Evolutionary conservation across 2,113 vertebrate genomes (phyloP), one percentile per base, ranked within the genome.

Genomic region (Petroica traversi): DNA sequence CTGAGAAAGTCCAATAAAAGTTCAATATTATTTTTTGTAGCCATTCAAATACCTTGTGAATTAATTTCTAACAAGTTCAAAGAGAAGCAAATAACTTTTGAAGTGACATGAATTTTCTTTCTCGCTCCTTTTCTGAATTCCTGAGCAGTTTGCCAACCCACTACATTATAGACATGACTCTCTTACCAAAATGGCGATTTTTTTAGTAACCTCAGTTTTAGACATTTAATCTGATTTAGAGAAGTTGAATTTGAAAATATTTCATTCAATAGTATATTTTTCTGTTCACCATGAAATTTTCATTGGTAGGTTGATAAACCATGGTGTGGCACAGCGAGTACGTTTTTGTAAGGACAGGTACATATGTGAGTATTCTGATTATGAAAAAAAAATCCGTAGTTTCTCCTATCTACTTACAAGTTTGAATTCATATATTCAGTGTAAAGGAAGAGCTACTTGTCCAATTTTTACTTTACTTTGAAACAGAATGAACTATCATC

Each of bases 181-280:
- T 12, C 3, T 43, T 58, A 48, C 48, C 1, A 66, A 69, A 51
- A 55, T 20, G 5, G 2, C 46, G 7, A 5, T 0, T 2, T 31
- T 54, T 51, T 8, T 34, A n/a, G 29, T 11, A 14, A 31, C 24
- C 5, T 78, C 19, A 18, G 5, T 43, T 68, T 77, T 41, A 64
- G 18, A 59, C 8, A 54, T 81, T 45, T 38, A 51, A 36, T 61
- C 29, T 74, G 7, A 29, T 66, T 40, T 64, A 12, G 12, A 69
- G 52, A 67, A 74, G 5, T 29, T 59, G 11, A 51, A 41, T 69
- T 61, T 85, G 6, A 57, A 88, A 78, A 92, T 41, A 77, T 64
- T 69, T 82, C 12, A 57, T 12, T 29, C 8, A 43, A 3, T 17
- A 38, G 3, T 4, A 43, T 31, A 10, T 61, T 62, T 41, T 85